Evolutionary conservation across 2,888 invertebrate genomes (phyloP).

Genomic region (Diplazon laetatorius): DNA sequence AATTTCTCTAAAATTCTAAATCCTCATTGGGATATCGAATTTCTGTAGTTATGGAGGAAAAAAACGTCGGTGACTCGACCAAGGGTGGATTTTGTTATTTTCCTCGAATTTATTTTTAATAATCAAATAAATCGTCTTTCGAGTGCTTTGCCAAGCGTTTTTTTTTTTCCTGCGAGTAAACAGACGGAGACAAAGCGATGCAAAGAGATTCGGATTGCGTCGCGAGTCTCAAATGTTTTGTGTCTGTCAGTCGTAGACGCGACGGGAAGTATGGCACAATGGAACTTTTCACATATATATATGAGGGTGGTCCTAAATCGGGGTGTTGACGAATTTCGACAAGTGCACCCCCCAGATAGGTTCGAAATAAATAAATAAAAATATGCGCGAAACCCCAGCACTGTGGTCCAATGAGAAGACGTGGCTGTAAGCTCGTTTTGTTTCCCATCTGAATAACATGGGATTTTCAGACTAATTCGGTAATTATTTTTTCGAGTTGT

Average conservation of each 20-base stretch:
- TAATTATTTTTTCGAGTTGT: too few relatives aligned
- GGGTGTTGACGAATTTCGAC: too few relatives aligned
- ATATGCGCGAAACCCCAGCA: too few relatives aligned
- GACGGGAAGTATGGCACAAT: conserved; percentile 20
- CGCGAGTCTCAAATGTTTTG: conserved; percentile 17
- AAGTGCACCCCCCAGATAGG: too few relatives aligned
- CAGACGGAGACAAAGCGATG: not conserved
- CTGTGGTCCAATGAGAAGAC: too few relatives aligned
- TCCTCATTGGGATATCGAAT: too few relatives aligned
- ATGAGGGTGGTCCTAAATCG: too few relatives aligned
- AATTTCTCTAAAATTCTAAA: too few relatives aligned
- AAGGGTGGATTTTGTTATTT: not conserved
- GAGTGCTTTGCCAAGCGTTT: not conserved
- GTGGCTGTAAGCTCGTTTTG: too few relatives aligned
- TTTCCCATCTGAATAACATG: too few relatives aligned
- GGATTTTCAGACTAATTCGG: too few relatives aligned
- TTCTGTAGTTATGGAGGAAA: not conserved
- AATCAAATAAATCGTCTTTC: not conserved
- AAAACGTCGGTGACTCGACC: not conserved
- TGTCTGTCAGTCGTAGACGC: conserved; percentile 17
- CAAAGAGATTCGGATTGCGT: not conserved
- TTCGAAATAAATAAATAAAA: too few relatives aligned
- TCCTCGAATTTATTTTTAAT: conserved; percentile 3
- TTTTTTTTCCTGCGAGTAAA: not conserved
- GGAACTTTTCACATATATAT: not conserved